Evolutionary conservation across 2,113 vertebrate species (phyloP).

Genomic region (Garra rufa): DNA sequence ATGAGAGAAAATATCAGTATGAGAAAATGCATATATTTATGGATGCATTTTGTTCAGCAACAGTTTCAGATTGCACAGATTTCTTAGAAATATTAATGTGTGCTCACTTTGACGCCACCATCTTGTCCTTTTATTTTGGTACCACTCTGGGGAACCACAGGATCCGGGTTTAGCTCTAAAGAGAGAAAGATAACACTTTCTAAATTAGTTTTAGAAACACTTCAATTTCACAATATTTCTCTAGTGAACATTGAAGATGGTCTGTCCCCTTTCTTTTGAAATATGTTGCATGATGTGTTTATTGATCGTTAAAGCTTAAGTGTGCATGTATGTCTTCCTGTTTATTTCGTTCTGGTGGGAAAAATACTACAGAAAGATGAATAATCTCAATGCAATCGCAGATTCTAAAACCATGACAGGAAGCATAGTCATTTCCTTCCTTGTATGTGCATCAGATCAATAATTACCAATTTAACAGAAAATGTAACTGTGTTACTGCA

Average conservation of each 20-base stretch:
- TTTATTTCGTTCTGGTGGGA: not conserved
- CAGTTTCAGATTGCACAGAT: not conserved
- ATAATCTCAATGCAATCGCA: not conserved
- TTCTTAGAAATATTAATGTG: not conserved
- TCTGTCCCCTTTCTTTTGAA: not conserved
- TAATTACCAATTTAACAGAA: not conserved
- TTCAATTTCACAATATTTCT: conserved; percentile 5
- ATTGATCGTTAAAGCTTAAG: not conserved
- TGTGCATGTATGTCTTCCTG: not conserved
- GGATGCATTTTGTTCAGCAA: not conserved
- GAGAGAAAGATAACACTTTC: not conserved
- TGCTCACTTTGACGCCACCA: conserved; percentile 76
- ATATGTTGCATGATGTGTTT: not conserved
- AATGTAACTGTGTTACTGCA: not conserved
- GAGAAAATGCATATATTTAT: conserved; percentile 23
- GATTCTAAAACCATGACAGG: conserved; percentile 45
- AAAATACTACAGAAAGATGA: not conserved
- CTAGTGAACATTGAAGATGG: not conserved
- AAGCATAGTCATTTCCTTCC: conserved; percentile 54
- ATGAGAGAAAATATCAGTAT: conserved; percentile 28
- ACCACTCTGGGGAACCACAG: conserved; percentile 48
- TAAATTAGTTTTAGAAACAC: not conserved
- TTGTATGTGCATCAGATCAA: conserved; percentile 24
- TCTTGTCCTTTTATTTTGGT: conserved; percentile 72
- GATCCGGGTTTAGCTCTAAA: conserved; percentile 76